phyloP scores from a whole-genome alignment of 2,888 invertebrate species.

The Vanessa cardui region DNA sequence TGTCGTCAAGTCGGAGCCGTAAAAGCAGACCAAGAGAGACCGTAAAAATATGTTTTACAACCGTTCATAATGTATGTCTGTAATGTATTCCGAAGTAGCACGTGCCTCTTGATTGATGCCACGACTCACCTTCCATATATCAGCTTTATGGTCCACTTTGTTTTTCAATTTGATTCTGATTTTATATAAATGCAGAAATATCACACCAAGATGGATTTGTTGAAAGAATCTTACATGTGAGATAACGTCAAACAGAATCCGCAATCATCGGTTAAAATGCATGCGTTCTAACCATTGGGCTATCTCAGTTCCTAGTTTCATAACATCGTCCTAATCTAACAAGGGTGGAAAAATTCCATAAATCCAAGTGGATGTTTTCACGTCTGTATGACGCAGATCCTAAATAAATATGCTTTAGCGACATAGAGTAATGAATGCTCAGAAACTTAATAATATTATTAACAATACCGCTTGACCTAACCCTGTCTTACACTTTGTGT shows the following conservation, averaged over 20 bases:
- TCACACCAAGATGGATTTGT: no score
- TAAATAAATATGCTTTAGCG: conserved; percentile 34
- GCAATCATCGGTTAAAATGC: no score
- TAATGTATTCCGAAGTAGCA: conserved; percentile 25
- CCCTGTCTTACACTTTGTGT: neutral
- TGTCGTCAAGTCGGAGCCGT: conserved; percentile 9
- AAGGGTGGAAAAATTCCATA: conserved; percentile 33
- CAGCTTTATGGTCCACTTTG: conserved; percentile 8
- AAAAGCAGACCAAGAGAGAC: conserved; percentile 3
- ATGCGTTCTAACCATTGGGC: no score
- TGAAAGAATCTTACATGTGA: no score
- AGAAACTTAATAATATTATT: conserved; percentile 10
- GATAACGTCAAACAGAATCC: no score
- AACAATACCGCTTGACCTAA: neutral
- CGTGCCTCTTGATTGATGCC: conserved; percentile 24
- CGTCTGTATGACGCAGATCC: conserved; percentile 34
- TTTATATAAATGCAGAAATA: neutral
- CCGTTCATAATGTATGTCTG: neutral
- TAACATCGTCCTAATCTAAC: conserved; percentile 26
- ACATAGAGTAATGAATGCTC: conserved; percentile 14
- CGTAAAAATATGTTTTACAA: conserved; percentile 24
- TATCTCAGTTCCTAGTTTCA: no score
- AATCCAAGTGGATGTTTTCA: conserved; percentile 37
- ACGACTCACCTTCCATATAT: conserved; percentile 4
- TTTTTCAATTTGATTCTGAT: conserved; percentile 11